Evolutionary conservation across 2,888 invertebrate species (phyloP).

Genomic region (Cynaeus angustus): DNA sequence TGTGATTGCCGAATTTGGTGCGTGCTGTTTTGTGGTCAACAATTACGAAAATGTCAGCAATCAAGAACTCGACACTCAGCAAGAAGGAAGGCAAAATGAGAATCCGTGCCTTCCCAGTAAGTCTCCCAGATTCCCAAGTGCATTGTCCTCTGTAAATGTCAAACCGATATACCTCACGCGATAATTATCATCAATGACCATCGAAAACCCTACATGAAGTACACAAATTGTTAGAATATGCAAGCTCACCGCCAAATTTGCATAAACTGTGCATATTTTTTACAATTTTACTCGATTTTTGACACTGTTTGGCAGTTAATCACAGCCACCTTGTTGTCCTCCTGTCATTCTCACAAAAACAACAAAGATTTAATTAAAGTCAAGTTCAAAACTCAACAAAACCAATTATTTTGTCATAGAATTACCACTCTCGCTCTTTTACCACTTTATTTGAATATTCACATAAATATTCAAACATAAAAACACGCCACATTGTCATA

Average conservation of each 20-base stretch:
- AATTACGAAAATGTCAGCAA: constrained; percentile 72
- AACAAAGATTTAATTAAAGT: constrained; percentile 1
- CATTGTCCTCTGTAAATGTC: constrained; percentile 54
- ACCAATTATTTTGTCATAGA: neutral
- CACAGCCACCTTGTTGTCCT: constrained; percentile 17
- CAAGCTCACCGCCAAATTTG: constrained; percentile 16
- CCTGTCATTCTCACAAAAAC: constrained; percentile 3
- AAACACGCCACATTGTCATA: constrained; percentile 57
- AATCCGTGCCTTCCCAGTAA: constrained; percentile 98
- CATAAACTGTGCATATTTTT: constrained; percentile 3
- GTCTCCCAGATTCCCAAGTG: constrained; percentile 68
- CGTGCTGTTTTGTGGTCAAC: constrained; percentile 34
- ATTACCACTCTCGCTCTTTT: neutral
- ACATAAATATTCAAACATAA: neutral
- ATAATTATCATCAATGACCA: constrained; percentile 43
- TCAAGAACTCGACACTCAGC: constrained; percentile 83
- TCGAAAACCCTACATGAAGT: constrained; percentile 27
- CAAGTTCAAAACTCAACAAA: neutral
- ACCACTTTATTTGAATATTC: neutral
- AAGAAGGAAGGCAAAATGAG: constrained; percentile 98
- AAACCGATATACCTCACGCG: constrained; percentile 43
- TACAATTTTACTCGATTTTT: neutral
- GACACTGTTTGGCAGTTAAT: neutral
- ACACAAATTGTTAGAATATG: constrained; percentile 29
- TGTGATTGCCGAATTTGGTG: constrained; percentile 64